A percentile compares a stretch with the other conserved stretches of the same genome.
phyloP scores from a whole-genome alignment of 2,113 vertebrate species.

The Todiramphus chloris region DNA sequence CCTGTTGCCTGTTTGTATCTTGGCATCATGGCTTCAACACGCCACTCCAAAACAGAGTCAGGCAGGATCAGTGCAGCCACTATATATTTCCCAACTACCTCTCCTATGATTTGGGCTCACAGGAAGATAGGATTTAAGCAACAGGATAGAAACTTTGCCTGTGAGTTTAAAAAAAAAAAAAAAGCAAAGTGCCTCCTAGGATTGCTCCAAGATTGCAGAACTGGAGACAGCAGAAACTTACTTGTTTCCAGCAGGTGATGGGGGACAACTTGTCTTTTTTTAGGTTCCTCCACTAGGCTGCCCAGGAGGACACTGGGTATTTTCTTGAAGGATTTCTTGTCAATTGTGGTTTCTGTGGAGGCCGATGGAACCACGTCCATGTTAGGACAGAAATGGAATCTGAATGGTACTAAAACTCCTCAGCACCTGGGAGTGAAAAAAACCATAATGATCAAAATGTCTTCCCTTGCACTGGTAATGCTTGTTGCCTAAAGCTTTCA shows the following conservation, averaged over 20 bases:
- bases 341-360: not conserved
- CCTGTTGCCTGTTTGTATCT: not conserved
- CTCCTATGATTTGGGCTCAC: not conserved
- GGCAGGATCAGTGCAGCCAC: not conserved
- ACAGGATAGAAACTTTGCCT: not conserved
- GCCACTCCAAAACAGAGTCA: not conserved
- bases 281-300: slow-evolving; percentile 81
- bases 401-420: slow-evolving; percentile 10
- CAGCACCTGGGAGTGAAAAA: slow-evolving; percentile 34
- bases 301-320: slow-evolving; percentile 72
- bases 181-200: not conserved
- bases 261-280: slow-evolving; percentile 67
- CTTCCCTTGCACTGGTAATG: not conserved
- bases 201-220: not conserved
- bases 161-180: not conserved
- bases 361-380: slow-evolving; percentile 76
- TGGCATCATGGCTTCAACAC: not conserved
- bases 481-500: not conserved
- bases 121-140: not conserved
- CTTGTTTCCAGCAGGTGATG: slow-evolving; percentile 87
- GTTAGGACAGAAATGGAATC: not conserved
- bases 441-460: not conserved
- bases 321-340: slow-evolving; percentile 34
- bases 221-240: slow-evolving; percentile 57
- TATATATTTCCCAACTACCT: not conserved